Percentiles rank a stretch among this genome's conserved stretches.
Conservation (phyloP, 2,797 vertebrate species). For the Hypotaenidia philippensis region DNA sequence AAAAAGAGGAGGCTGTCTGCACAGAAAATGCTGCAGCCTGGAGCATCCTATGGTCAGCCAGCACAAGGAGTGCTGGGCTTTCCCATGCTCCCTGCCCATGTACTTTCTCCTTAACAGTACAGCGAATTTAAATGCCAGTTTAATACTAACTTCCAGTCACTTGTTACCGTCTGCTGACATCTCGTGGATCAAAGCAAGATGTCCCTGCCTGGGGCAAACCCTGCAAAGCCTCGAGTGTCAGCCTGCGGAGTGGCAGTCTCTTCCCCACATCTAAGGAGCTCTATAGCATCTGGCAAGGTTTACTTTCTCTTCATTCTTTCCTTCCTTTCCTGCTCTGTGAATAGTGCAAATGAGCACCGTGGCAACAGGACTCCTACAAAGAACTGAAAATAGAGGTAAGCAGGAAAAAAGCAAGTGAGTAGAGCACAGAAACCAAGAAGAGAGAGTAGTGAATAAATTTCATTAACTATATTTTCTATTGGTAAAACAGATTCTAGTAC, state of each 20-base stretch:
- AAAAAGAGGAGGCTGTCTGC: not conserved
- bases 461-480: not conserved
- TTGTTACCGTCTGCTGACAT: conserved; percentile 47
- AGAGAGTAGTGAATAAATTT: not conserved
- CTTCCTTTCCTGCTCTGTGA: not conserved
- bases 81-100: accelerated
- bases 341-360: not conserved
- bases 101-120: not conserved
- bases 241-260: not conserved
- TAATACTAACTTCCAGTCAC: not conserved
- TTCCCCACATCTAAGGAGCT: not conserved
- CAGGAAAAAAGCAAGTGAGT: not conserved
- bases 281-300: not conserved
- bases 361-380: not conserved
- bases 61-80: not conserved
- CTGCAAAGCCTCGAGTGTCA: not conserved
- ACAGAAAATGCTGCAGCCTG: not conserved
- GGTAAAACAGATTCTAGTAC: not conserved
- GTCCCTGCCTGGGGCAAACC: not conserved
- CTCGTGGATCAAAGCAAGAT: conserved; percentile 24
- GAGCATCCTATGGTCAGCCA: not conserved
- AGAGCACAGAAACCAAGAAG: not conserved
- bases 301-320: not conserved
- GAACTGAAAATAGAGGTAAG: not conserved
- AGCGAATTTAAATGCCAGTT: not conserved